phyloP scores from a whole-genome alignment of 2,888 invertebrate species.

The Tyria jacobaeae region DNA sequence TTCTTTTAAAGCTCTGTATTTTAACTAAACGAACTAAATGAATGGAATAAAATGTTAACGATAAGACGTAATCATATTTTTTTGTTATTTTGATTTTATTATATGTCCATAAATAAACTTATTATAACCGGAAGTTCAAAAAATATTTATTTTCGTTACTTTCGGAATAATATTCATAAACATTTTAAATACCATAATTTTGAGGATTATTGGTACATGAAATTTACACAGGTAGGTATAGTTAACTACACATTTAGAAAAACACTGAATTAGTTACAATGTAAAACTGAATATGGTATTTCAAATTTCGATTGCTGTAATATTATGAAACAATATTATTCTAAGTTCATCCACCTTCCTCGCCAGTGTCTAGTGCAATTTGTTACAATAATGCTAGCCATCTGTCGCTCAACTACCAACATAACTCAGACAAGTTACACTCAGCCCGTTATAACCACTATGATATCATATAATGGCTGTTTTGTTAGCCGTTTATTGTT shows the following conservation, averaged over 20 bases:
- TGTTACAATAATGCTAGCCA: constrained; percentile 81
- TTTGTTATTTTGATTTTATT: no score
- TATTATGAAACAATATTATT: constrained; percentile 37
- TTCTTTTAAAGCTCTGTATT: no score
- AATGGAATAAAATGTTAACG: no score
- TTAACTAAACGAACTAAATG: no score
- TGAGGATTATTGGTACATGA: no score
- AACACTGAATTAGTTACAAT: neutral
- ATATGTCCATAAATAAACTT: no score
- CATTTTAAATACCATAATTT: no score
- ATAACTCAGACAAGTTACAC: constrained; percentile 55
- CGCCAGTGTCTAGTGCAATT: constrained; percentile 74
- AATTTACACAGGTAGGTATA: neutral
- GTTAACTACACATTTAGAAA: neutral
- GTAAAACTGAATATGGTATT: neutral
- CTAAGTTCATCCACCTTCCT: constrained; percentile 70
- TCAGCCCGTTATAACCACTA: constrained; percentile 58
- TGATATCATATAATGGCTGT: constrained; percentile 59
- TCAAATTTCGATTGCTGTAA: neutral
- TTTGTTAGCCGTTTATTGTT: constrained; percentile 65
- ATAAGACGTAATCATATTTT: no score
- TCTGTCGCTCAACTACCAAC: constrained; percentile 72
- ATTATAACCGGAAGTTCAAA: no score
- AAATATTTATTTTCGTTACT: no score
- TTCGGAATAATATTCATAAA: no score